These are phyloP conservation scores for Pica pica DNA, from an alignment of 2,113 vertebrate species.

Conservation along the genomic window DNA sequence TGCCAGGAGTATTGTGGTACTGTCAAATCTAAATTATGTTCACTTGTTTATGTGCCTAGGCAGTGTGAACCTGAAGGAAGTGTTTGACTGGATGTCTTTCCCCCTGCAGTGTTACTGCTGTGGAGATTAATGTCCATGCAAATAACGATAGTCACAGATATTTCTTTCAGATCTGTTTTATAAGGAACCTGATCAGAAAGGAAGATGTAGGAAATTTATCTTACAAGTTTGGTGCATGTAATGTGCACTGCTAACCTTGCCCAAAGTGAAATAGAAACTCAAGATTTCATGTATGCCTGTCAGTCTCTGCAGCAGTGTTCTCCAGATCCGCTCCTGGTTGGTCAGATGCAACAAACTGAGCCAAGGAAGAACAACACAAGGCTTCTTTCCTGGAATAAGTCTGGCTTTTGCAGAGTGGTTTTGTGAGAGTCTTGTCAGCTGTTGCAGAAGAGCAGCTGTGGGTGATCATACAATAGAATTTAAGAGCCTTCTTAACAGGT, in stretches of 20 bases:
- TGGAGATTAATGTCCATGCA: background rate
- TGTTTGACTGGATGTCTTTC: background rate
- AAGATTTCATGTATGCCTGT: background rate
- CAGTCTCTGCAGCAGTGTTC: background rate
- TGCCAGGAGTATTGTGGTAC: background rate
- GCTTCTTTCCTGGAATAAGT: background rate
- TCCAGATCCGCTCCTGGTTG: background rate
- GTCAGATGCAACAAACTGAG: background rate
- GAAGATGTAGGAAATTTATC: background rate
- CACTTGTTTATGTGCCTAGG: background rate
- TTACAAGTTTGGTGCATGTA: background rate
- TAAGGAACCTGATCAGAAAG: background rate
- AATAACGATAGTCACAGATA: background rate
- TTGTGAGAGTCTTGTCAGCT: background rate
- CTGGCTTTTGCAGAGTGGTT: background rate
- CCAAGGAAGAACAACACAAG: rapidly evolving
- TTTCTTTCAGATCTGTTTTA: rapidly evolving
- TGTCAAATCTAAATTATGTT: background rate
- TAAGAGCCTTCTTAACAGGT: background rate
- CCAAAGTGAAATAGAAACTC: background rate
- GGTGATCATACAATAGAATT: background rate
- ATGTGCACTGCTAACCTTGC: rapidly evolving
- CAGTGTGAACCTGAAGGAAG: background rate
- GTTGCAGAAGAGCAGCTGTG: background rate
- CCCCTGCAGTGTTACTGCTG: rapidly evolving